A percentile compares a stretch with the other conserved stretches of the same genome.
phyloP scores from a whole-genome alignment of 2,888 invertebrate species.

The Melieria crassipennis region DNA sequence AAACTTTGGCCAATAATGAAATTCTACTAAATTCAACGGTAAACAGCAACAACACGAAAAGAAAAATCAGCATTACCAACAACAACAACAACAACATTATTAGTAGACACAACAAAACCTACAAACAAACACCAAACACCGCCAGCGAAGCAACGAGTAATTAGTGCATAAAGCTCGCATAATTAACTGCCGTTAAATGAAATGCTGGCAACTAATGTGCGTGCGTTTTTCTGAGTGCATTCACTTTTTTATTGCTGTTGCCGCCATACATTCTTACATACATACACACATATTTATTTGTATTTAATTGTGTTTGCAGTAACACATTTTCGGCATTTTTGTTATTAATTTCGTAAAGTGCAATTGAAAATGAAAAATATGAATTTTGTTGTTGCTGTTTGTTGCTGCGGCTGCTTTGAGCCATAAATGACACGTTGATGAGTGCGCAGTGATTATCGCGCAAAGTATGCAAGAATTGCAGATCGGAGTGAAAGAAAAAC shows the following conservation, averaged over 20 bases:
- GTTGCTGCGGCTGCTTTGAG: no score
- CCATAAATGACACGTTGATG: no score
- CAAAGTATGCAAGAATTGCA: no score
- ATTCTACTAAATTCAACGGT: conserved; percentile 30
- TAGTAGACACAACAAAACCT: no score
- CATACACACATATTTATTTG: no score
- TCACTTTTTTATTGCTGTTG: not conserved
- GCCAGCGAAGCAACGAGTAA: conserved; percentile 52
- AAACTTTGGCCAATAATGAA: conserved; percentile 11
- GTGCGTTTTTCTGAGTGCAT: conserved; percentile 1
- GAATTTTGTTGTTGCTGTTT: no score
- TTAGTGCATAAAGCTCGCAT: conserved; percentile 63
- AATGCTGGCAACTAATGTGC: not conserved
- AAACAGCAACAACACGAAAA: conserved; percentile 18
- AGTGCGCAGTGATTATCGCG: no score
- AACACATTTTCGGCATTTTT: no score
- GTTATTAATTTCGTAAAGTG: no score
- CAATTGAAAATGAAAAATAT: no score
- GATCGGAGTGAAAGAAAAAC: not conserved
- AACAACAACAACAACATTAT: conserved; percentile 20
- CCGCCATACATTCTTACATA: no score
- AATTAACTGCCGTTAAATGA: conserved; percentile 45
- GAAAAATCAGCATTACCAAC: conserved; percentile 27
- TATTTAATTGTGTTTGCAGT: no score
- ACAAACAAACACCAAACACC: conserved; percentile 32